These are phyloP conservation scores for Caenorhabditis sp. DNA, from an alignment of 2,888 invertebrate genomes.

Conservation along the genomic window DNA sequence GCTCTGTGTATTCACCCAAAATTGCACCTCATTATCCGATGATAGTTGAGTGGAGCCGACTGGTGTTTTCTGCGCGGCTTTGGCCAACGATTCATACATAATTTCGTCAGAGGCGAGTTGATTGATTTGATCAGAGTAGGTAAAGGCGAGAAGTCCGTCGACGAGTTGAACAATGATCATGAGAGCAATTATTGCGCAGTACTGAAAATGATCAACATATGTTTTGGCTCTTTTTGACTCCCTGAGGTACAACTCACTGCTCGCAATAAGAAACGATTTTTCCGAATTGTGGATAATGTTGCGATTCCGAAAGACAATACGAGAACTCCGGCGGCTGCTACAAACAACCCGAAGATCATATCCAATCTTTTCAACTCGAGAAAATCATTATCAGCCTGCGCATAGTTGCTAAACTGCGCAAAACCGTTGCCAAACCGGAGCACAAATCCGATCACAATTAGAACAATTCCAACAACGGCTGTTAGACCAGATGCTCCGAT, in stretches of 20 bases:
- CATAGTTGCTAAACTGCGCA: constrained; percentile 41
- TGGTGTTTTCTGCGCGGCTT: constrained; percentile 15
- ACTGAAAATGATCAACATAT: too few relatives aligned
- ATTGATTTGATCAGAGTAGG: constrained; percentile 48
- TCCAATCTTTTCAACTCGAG: constrained; percentile 47
- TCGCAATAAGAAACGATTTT: constrained; percentile 41
- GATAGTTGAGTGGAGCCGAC: not conserved
- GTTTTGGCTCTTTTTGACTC: too few relatives aligned
- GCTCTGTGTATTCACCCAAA: constrained; percentile 49
- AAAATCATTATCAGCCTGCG: constrained; percentile 48
- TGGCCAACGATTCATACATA: constrained; percentile 33
- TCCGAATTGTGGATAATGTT: constrained; percentile 21
- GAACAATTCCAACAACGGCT: constrained; percentile 38
- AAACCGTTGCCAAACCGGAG: constrained; percentile 50
- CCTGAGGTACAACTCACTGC: constrained; percentile 17
- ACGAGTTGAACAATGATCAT: constrained; percentile 52
- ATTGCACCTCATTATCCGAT: constrained; percentile 35
- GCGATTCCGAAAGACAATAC: constrained; percentile 43
- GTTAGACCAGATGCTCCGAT: constrained; percentile 32
- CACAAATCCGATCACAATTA: constrained; percentile 49
- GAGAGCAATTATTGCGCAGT: constrained; percentile 46
- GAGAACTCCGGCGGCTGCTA: constrained; percentile 44
- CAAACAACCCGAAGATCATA: constrained; percentile 50
- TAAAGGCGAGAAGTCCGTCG: constrained; percentile 49
- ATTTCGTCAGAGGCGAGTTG: constrained; percentile 42